These are phyloP conservation scores for Siniperca obscura DNA, from an alignment of 2,797 vertebrate species.

Conservation along the genomic window DNA sequence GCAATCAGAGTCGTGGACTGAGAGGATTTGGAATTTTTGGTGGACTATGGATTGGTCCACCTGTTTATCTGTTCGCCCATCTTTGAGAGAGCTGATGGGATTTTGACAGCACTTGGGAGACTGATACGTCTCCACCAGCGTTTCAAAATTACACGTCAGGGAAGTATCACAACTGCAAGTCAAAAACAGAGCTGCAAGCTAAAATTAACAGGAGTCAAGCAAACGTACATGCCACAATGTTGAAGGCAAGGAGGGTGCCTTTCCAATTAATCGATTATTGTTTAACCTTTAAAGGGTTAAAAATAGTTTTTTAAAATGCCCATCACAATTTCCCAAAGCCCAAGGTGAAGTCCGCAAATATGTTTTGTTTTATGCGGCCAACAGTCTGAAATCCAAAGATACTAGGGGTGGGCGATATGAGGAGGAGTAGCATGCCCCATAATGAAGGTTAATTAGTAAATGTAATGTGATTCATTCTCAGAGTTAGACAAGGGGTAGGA, in stretches of 20 bases:
- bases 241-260: not conserved
- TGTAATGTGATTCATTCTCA: too few species aligned
- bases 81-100: constrained; percentile 39
- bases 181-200: not conserved
- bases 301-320: not conserved
- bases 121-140: not conserved
- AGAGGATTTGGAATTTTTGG: constrained; percentile 52
- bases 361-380: too few species aligned
- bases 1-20: constrained; percentile 64
- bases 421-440: too few species aligned
- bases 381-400: not conserved
- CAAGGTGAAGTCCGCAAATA: not conserved
- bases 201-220: not conserved
- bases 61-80: constrained; percentile 29
- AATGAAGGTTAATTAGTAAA: too few species aligned
- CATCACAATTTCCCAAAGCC: not conserved
- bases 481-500: too few species aligned
- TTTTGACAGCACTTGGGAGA: constrained; percentile 23
- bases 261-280: not conserved
- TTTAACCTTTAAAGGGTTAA: not conserved
- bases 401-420: not conserved
- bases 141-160: constrained; percentile 18
- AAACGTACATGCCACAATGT: not conserved
- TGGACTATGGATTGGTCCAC: constrained; percentile 35
- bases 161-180: not conserved